Evolutionary conservation across 1,140 invertebrate genomes (phyloP).

Genomic region (Philopotamus ludificatus): DNA sequence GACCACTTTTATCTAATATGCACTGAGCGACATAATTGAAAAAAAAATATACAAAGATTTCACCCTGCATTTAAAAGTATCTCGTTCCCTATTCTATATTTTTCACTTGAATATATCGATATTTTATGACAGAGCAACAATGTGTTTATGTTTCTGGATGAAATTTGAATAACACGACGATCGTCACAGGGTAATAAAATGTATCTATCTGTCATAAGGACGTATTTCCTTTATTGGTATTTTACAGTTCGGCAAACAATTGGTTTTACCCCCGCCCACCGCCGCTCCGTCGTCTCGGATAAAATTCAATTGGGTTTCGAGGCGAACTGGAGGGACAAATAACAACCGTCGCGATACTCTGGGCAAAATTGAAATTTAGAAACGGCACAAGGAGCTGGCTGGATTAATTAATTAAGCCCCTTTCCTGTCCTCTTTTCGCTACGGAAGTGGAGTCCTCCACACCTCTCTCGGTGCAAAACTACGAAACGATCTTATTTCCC

Average conservation of each 20-base stretch:
- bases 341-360: constrained; percentile 23
- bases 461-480: neutral
- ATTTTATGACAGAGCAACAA: too few relatives aligned
- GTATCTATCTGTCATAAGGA: neutral
- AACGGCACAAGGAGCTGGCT: constrained; percentile 18
- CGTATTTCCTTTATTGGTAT: neutral
- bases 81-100: too few relatives aligned
- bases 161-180: too few relatives aligned
- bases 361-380: constrained; percentile 34
- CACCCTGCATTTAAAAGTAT: too few relatives aligned
- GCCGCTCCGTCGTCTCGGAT: neutral
- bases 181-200: too few relatives aligned
- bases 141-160: too few relatives aligned
- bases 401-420: constrained; percentile 37
- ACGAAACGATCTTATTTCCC: constrained; percentile 16
- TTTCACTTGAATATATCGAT: too few relatives aligned
- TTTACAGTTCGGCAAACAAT: neutral
- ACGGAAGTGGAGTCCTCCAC: neutral
- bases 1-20: too few relatives aligned
- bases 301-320: constrained; percentile 14
- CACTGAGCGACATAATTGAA: too few relatives aligned
- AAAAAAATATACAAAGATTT: too few relatives aligned
- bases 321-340: constrained; percentile 20
- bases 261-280: too few relatives aligned
- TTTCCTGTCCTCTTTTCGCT: constrained; percentile 12